These are phyloP conservation scores for Anodontia alba DNA, from an alignment of 2,888 invertebrate genomes.

Conservation along the genomic window DNA sequence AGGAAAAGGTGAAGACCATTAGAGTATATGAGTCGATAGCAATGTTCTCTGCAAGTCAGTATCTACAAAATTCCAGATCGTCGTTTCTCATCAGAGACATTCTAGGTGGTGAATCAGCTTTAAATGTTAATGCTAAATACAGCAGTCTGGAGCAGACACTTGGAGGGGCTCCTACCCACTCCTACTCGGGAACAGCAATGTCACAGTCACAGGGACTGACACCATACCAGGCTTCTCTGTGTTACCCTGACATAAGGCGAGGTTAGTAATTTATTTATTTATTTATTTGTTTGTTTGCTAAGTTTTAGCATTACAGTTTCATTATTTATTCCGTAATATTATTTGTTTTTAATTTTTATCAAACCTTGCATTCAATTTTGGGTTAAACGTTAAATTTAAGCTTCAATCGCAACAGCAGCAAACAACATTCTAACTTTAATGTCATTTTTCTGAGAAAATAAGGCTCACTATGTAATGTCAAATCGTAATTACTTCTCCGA, in stretches of 20 bases:
- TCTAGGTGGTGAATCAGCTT: constrained; percentile 55
- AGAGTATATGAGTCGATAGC: neutral
- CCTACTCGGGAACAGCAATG: constrained; percentile 20
- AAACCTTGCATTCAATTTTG: too few relatives aligned
- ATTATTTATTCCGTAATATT: neutral
- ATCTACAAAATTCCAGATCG: constrained; percentile 43
- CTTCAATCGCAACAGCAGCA: too few relatives aligned
- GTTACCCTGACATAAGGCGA: constrained; percentile 46
- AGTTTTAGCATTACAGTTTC: neutral
- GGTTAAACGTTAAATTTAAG: too few relatives aligned
- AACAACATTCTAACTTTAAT: too few relatives aligned
- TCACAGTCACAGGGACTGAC: constrained; percentile 32
- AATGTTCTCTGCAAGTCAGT: constrained; percentile 44
- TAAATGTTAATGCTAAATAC: constrained; percentile 32
- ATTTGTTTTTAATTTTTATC: neutral
- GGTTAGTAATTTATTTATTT: constrained; percentile 25
- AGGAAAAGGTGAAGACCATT: too few relatives aligned
- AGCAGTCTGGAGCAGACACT: constrained; percentile 53
- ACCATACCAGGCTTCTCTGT: constrained; percentile 33
- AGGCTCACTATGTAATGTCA: too few relatives aligned
- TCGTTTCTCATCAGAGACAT: constrained; percentile 77
- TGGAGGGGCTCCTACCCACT: constrained; percentile 18
- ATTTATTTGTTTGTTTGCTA: too few relatives aligned
- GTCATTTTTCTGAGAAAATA: too few relatives aligned
- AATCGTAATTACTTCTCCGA: too few relatives aligned